Conservation (phyloP, 2,113 vertebrate species). For the Okapia johnstoni region DNA sequence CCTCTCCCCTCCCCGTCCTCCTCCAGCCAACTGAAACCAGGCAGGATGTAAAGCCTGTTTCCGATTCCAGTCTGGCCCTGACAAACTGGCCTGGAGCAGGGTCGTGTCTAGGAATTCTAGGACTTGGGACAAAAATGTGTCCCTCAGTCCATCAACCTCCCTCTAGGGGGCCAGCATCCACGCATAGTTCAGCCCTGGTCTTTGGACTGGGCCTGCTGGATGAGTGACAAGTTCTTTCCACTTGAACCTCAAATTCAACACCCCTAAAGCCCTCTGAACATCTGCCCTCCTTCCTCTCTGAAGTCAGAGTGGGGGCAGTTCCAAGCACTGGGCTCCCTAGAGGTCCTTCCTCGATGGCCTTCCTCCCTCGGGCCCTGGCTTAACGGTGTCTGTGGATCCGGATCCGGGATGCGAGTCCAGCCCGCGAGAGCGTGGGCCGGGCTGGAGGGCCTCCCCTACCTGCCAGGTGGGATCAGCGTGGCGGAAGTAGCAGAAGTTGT, state of each 20-base stretch:
- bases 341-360: neutral
- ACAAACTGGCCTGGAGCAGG: neutral
- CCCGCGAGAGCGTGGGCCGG: neutral
- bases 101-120: slow-evolving; percentile 50
- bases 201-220: neutral
- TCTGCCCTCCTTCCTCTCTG: neutral
- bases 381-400: neutral
- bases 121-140: slow-evolving; percentile 38
- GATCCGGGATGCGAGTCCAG: neutral
- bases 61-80: neutral
- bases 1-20: neutral
- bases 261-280: neutral
- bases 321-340: neutral
- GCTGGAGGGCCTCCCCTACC: slow-evolving; percentile 76
- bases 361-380: neutral
- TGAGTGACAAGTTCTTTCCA: neutral
- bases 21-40: neutral
- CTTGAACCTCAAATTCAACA: neutral
- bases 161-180: neutral
- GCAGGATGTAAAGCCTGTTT: neutral
- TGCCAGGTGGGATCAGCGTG: slow-evolving; percentile 97
- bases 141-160: neutral
- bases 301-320: neutral
- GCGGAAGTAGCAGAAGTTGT: slow-evolving; percentile 97
- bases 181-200: neutral